Percentiles rank a stretch among this genome's conserved stretches.
Conservation (phyloP, 1,140 invertebrate genomes). For the Diachasmimorpha longicaudata region DNA sequence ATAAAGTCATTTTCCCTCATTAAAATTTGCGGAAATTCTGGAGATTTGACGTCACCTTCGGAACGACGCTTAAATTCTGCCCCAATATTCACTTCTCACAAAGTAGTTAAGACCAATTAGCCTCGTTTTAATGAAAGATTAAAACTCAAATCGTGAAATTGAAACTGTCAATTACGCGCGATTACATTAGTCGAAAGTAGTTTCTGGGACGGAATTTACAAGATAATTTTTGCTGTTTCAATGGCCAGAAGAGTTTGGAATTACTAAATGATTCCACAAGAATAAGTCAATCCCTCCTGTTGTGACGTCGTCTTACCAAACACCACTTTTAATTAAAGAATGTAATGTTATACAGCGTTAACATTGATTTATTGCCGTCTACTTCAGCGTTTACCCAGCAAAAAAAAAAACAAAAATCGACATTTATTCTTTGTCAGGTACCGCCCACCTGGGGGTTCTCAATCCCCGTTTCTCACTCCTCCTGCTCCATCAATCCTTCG, state of each 20-base stretch:
- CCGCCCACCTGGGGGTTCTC: conserved; percentile 28
- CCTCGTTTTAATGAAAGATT: no score
- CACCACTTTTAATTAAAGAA: conserved; percentile 54
- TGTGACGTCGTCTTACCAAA: conserved; percentile 46
- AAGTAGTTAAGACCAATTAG: neutral
- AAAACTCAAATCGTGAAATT: no score
- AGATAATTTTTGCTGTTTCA: no score
- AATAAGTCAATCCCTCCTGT: conserved; percentile 24
- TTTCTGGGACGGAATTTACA: neutral
- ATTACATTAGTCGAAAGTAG: conserved; percentile 36
- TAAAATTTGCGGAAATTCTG: no score
- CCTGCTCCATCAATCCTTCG: neutral
- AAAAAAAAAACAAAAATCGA: conserved; percentile 14
- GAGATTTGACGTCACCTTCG: no score
- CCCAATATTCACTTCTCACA: conserved; percentile 33
- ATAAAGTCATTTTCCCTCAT: no score
- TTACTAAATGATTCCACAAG: conserved; percentile 31
- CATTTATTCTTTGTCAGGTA: conserved; percentile 32
- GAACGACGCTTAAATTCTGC: neutral
- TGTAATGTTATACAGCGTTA: conserved; percentile 48
- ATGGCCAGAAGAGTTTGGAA: neutral
- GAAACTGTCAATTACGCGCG: conserved; percentile 26
- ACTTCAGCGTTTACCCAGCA: conserved; percentile 31
- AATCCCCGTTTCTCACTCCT: neutral
- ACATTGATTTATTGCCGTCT: conserved; percentile 46